Base-by-base conservation (phyloP, 2,888 invertebrate genomes). In the Tetropium fuscum region DNA sequence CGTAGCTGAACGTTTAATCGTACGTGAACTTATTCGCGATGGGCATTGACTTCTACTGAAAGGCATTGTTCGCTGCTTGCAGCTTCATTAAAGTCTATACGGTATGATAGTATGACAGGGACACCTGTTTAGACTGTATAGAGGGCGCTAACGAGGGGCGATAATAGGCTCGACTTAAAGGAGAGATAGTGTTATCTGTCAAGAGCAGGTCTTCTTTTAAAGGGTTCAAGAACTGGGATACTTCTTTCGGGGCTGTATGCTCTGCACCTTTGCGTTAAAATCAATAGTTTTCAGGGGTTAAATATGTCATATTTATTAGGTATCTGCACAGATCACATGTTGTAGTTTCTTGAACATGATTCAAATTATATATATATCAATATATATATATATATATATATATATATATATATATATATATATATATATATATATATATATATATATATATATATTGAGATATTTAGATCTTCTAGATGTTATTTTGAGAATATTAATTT, bases 151-250 rank as follows among this genome's bases (percentile, higher is more conserved):
- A 79, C 77, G 78, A 71, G 75, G 72, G 71, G 70, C 71, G 70
- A 76, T 80, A 79, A 80, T 79, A 77, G 79, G 73, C 74, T 74
- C 74, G 65, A 70, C 72, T 60, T 53, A 68, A 72, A 74, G 77
- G 73, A 72, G 68, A 74, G 77, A 78, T 78, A 77, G 77, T 77
- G 77, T 78, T 79, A 79, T 80, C 80, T 80, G 80, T 79, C 80
- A 79, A 68, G 69, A 68, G 68, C 80, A 80, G 76, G 71, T 70
- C 74, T 73, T 71, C 62, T 53, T 53, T 58, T 61, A 63, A 68
- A 66, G 72, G 64, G 70, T 69, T 71, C 71, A 68, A 69, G 60
- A 68, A 64, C 63, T 64, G 60, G 45, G 61, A 62, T 58, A 58
- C 61, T 49, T 48, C 63, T 63, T 56, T 48, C 54, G 55, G 60